These are phyloP conservation scores for Hydrochoerus hydrochaeris DNA, from an alignment of 2,113 vertebrate species.

Conservation along the genomic window DNA sequence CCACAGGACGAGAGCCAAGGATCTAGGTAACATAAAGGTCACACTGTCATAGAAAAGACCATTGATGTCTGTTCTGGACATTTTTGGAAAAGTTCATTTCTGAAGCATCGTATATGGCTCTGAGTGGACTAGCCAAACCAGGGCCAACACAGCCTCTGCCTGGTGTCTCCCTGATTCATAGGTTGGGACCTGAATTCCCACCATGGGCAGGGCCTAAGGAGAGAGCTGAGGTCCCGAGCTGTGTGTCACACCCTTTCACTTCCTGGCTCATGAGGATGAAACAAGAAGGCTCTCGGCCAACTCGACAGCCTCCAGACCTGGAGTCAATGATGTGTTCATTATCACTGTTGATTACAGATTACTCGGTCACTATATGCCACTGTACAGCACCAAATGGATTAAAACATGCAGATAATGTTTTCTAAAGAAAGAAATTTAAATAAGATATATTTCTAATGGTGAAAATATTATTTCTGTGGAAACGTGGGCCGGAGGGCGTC, in stretches of 20 bases:
- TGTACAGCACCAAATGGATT: background rate
- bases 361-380: background rate
- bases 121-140: background rate
- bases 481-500: background rate
- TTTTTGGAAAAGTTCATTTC: background rate
- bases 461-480: conserved; percentile 12
- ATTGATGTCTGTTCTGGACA: background rate
- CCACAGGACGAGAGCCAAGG: background rate
- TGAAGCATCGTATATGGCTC: background rate
- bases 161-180: background rate
- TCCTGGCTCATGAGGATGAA: background rate
- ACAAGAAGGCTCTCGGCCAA: too few species aligned
- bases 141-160: background rate
- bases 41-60: background rate
- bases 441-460: background rate
- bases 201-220: background rate
- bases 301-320: background rate
- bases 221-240: too few species aligned
- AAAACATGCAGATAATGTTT: background rate
- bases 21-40: background rate
- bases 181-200: background rate
- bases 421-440: background rate
- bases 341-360: background rate
- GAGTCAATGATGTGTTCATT: background rate
- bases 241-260: background rate